Evolutionary conservation across 2,113 vertebrate species (phyloP).

Genomic region (Murina feae): DNA sequence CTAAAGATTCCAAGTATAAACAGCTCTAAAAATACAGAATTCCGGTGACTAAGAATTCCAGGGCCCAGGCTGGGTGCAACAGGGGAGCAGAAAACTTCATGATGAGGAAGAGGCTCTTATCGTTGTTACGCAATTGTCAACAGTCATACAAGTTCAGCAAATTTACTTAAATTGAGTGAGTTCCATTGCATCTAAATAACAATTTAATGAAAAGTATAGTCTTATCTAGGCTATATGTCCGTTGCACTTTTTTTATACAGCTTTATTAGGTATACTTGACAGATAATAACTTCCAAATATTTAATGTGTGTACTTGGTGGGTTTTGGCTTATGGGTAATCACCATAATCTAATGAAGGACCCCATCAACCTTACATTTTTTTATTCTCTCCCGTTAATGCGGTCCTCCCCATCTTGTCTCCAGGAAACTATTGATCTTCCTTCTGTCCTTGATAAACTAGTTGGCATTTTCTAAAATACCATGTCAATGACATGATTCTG

Average conservation of each 20-base stretch:
- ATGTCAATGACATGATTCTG: neutral
- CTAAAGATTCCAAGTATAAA: neutral
- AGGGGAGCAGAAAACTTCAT: neutral
- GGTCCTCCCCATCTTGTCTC: rapidly evolving
- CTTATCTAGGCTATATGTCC: neutral
- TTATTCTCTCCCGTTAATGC: no score
- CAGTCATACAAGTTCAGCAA: neutral
- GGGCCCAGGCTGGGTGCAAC: neutral
- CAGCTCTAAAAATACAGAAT: neutral
- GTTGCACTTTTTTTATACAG: neutral
- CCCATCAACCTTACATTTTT: neutral
- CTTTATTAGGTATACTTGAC: neutral
- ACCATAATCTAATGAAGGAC: no score
- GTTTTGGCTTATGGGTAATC: neutral
- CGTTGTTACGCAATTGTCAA: neutral
- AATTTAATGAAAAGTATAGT: neutral
- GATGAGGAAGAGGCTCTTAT: neutral
- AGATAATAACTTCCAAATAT: neutral
- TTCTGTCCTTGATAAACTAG: neutral
- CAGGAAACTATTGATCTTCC: neutral
- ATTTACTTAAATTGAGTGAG: neutral
- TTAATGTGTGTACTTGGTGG: neutral
- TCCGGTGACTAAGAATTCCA: neutral
- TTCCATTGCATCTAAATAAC: neutral
- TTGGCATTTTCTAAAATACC: neutral